Evolutionary conservation across 2,113 vertebrate species (phyloP).

Genomic region (Spea multiplicata): DNA sequence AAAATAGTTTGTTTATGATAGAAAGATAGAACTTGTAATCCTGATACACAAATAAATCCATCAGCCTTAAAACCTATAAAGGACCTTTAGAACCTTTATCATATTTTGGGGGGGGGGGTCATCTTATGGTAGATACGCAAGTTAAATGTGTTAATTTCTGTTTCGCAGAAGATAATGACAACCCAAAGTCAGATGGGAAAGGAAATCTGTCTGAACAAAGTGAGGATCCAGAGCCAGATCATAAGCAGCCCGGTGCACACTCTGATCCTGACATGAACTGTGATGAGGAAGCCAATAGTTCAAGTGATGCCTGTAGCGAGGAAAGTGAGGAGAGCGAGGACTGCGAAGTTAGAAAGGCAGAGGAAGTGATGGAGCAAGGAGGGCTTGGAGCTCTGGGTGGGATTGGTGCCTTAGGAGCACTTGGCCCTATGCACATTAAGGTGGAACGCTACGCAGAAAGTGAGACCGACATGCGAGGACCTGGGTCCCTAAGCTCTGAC

Average conservation of each 20-base stretch:
- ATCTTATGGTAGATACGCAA: too few species aligned
- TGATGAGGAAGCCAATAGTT: constrained; percentile 90
- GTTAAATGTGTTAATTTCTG: constrained; percentile 25
- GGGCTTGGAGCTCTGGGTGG: constrained; percentile 21
- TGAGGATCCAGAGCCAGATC: constrained; percentile 84
- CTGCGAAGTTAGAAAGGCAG: constrained; percentile 81
- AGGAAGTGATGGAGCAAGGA: constrained; percentile 69
- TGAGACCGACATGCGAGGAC: constrained; percentile 79
- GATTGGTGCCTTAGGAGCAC: constrained; percentile 51
- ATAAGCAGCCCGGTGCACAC: constrained; percentile 80
- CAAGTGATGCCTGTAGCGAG: constrained; percentile 92
- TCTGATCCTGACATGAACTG: constrained; percentile 89
- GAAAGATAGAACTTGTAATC: too few species aligned
- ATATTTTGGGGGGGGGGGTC: too few species aligned
- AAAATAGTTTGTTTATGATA: too few species aligned
- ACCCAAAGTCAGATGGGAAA: constrained; percentile 89
- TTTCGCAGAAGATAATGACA: constrained; percentile 83
- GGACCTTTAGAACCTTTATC: too few species aligned
- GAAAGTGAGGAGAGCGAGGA: constrained; percentile 95
- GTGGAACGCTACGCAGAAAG: constrained; percentile 92
- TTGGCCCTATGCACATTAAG: constrained; percentile 94
- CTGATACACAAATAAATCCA: too few species aligned
- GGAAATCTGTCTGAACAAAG: constrained; percentile 88
- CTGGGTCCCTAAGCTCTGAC: constrained; percentile 80
- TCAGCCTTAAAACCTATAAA: too few species aligned